A percentile compares a stretch with the other conserved stretches of the same genome.
Evolutionary conservation across 2,113 vertebrate genomes (phyloP).

Genomic region (Onychostoma macrolepis): DNA sequence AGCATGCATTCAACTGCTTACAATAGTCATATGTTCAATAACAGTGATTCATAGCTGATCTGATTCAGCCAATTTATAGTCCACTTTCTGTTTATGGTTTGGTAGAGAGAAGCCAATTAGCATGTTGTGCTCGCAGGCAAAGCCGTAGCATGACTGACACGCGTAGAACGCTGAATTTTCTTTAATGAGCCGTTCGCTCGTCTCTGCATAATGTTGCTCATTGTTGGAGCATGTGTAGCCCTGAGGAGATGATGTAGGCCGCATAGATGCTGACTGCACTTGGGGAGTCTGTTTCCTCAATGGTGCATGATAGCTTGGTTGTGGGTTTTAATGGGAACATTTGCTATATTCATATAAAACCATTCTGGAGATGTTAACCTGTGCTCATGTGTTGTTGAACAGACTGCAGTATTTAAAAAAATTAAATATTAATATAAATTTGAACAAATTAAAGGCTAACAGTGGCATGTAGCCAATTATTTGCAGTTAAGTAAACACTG

Average conservation of each 20-base stretch:
- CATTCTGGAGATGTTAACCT: background rate
- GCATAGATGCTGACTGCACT: constrained; percentile 9
- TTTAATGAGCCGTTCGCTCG: constrained; percentile 25
- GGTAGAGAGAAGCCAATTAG: constrained; percentile 35
- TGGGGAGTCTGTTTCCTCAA: background rate
- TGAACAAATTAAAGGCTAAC: background rate
- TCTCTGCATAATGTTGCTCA: constrained; percentile 21
- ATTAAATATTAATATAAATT: background rate
- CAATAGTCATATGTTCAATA: constrained; percentile 37
- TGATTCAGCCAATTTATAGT: constrained; percentile 36
- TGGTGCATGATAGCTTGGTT: constrained; percentile 1
- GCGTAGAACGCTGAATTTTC: constrained; percentile 4
- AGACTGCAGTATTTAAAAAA: background rate
- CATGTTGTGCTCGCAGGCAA: constrained; percentile 17
- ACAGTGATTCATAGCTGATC: constrained; percentile 39
- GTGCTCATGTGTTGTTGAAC: background rate
- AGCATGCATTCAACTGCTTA: background rate
- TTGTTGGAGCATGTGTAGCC: constrained; percentile 6
- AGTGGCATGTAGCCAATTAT: background rate
- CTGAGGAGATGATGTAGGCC: background rate
- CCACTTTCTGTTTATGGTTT: constrained; percentile 11
- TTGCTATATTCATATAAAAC: background rate
- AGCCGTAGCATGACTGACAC: constrained; percentile 28
- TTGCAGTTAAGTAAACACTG: background rate
- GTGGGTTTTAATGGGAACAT: constrained; percentile 8